Conservation (phyloP, 2,113 vertebrate genomes). For the Chaetorhynchus papuensis region DNA sequence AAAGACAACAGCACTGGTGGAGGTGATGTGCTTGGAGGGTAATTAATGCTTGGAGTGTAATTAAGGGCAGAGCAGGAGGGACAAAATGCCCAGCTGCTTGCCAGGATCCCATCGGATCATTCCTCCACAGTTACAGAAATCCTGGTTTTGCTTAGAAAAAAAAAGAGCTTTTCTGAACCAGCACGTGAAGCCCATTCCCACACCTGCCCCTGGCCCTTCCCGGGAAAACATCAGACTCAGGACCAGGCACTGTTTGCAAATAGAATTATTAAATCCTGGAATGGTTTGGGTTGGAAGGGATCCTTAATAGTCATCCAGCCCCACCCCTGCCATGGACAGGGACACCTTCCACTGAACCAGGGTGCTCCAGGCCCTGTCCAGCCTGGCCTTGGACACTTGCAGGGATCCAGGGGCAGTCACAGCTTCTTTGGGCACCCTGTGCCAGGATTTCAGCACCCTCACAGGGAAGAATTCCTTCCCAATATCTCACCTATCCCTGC, state of each 20-base stretch:
- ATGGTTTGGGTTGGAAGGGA: neutral
- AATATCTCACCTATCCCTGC: fast-evolving
- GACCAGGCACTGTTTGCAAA: neutral
- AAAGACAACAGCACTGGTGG: fast-evolving
- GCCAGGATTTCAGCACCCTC: neutral
- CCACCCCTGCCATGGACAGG: neutral
- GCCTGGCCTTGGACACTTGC: neutral
- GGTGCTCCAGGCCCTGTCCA: neutral
- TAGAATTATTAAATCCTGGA: no score
- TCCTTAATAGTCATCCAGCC: fast-evolving
- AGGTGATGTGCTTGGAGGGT: neutral
- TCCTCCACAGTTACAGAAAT: neutral
- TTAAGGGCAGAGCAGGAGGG: neutral
- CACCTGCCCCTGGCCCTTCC: fast-evolving
- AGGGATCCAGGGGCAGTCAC: neutral
- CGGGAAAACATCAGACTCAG: fast-evolving
- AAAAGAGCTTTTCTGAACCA: neutral
- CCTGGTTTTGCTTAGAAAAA: neutral
- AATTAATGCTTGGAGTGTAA: neutral
- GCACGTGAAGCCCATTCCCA: neutral
- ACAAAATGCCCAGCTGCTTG: neutral
- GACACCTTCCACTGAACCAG: neutral
- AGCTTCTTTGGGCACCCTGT: neutral
- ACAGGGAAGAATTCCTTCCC: neutral
- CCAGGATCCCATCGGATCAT: fast-evolving